Percentiles rank a stretch among this genome's conserved stretches.
Evolutionary conservation across 92 coral and sea anemone species (phyloP).

Genomic region (Porites lobata): DNA sequence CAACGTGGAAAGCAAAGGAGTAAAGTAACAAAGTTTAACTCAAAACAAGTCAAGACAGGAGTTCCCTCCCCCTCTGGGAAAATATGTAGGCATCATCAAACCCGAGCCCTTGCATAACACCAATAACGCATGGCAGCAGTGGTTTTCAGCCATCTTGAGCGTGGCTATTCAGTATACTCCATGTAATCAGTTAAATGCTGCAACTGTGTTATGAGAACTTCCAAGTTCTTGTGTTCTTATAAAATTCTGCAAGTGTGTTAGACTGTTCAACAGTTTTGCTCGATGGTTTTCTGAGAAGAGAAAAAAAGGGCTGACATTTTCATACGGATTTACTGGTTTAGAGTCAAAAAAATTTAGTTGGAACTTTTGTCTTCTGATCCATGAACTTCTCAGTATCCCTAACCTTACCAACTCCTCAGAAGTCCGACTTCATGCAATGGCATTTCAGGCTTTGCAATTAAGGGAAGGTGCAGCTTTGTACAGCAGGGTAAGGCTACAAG

Average conservation of each 20-base stretch:
- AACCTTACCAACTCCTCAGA: slow-evolving; percentile 12
- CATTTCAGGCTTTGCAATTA: slow-evolving; percentile 42
- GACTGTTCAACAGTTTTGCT: slow-evolving; percentile 60
- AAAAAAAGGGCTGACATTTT: slow-evolving; percentile 42
- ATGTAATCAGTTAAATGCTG: slow-evolving; percentile 35
- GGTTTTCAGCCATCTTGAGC: slow-evolving; percentile 13
- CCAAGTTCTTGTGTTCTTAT: slow-evolving; percentile 49
- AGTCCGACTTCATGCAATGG: slow-evolving; percentile 49
- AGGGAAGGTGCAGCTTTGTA: slow-evolving; percentile 42
- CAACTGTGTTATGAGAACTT: slow-evolving; percentile 42
- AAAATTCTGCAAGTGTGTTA: slow-evolving; percentile 52
- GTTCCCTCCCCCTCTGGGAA: slow-evolving; percentile 59
- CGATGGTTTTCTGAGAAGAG: slow-evolving; percentile 58
- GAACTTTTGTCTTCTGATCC: too few relatives aligned
- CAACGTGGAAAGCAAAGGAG: slow-evolving; percentile 42
- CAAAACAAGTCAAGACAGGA: slow-evolving; percentile 60
- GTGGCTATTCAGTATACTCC: slow-evolving; percentile 40
- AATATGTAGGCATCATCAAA: slow-evolving; percentile 44
- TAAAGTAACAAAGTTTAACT: slow-evolving; percentile 56
- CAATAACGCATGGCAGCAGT: slow-evolving; percentile 60
- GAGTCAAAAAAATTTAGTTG: slow-evolving; percentile 52
- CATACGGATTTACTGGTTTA: slow-evolving; percentile 70
- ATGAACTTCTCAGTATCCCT: slow-evolving; percentile 23
- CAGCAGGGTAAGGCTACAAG: not conserved
- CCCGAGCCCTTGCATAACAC: slow-evolving; percentile 60